Base-by-base conservation (phyloP, 2,113 vertebrate species). In the Gobius niger region DNA sequence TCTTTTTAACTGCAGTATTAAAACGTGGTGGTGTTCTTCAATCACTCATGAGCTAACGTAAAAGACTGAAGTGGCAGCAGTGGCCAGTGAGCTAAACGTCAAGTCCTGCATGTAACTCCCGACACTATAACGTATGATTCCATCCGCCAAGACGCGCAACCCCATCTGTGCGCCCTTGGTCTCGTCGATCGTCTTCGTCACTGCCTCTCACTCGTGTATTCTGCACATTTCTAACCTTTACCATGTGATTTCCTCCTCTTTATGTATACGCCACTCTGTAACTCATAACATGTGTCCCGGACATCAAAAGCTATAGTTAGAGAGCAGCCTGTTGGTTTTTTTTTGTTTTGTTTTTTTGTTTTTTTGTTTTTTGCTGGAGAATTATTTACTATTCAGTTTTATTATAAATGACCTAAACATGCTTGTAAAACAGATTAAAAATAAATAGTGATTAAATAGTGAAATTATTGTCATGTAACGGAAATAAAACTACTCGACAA, bases 361-460 rank as follows among this genome's bases (percentile, higher is more conserved):
- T 77, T 57, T 82, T 19, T 78, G 70, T 75, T 82, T 19, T 78
- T 74, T 74, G 54, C 70, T 72, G 57, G 61, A 53, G 53, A 60
- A 16, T 63, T 0, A 34, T 57, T 40, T 73, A 73, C 73, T 76
- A 54, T 73, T 68, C 63, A 19, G 34, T 81, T 80, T 72, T 54
- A 19, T 54, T 9, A 73, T 73, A 44, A 76, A 75, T 74, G 89
- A 77, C 90, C 85, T 87, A 87, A 88, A 89, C 24, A 34, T 82
- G 83, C 85, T 82, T 92, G 90, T 91, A 89, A 91, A 88, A 92
- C 88, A 75, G 76, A 84, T 78, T 59, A 72, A 57, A 71, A 72
- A 73, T 83, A 66, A 65, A 86, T 78, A 67, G 82, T 86, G 78
- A 82, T 77, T 68, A 68, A 84, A 76, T 85, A 87, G 76, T 85